Evolutionary conservation across 2,113 vertebrate genomes (phyloP), one percentile per base, ranked within the genome.

Genomic region (Zosterops japonicus): DNA sequence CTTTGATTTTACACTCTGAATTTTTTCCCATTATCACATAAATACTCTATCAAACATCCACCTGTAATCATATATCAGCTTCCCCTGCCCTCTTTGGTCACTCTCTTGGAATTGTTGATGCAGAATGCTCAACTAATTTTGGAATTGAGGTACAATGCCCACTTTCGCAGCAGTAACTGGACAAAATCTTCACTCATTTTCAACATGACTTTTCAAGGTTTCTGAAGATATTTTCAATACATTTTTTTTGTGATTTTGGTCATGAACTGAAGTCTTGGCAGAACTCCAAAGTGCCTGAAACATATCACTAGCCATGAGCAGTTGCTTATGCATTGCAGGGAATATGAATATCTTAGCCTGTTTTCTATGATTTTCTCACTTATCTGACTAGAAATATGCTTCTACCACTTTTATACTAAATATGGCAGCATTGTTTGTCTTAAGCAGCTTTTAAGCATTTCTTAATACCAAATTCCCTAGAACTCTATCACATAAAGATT

Each of bases 31-130:
- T 76, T 63, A 29, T 55, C 28, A 39, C 36, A 41, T 6, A 68
- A 68, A 42, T 31, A 8, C 2, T 63, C 8, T 39, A 35, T 47
- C 18, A 83, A 18, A n/a, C 25, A 42, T 23, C 11, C n/a, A 31
- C 19, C 36, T 61, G 12, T 68, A 50, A 67, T 8, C 2, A 10
- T 15, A 5, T 14, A 27, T 69, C 49, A 77, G 8, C 31, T 89
- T 91, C 9, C 16, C 0, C 0, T 35, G 27, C 29, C 8, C 21
- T 56, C 21, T 25, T 41, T 64, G 36, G 29, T 56, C 19, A 8
- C 8, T 56, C 7, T 47, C 80, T 72, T 55, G 5, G 14, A 87
- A 25, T 27, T 9, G 2, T 8, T 70, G 18, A 53, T 83, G 23
- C 8, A 77, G 36, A 83, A 74, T 36, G 10, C 5, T 49, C 41